Percentiles rank a stretch among this genome's conserved stretches.
These are phyloP conservation scores for Desoria tigrina DNA, from an alignment of 2,888 invertebrate species.

Conservation along the genomic window DNA sequence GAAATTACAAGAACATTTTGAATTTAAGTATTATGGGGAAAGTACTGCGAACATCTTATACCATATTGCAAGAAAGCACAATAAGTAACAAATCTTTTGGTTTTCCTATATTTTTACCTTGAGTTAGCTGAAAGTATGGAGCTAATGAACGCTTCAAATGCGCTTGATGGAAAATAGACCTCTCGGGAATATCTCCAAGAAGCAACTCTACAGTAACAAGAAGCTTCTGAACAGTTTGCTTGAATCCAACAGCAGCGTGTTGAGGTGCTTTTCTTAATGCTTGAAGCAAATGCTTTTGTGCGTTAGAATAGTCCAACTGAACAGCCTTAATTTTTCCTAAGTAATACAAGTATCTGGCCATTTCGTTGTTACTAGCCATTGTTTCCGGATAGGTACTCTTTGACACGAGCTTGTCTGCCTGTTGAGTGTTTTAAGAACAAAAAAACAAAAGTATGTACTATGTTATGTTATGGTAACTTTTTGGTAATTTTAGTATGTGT, in stretches of 20 bases:
- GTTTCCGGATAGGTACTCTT: conserved; percentile 96
- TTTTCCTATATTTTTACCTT: too few relatives aligned
- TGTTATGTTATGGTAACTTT: too few relatives aligned
- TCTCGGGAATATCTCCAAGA: conserved; percentile 95
- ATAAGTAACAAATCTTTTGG: not conserved
- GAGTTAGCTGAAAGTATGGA: conserved; percentile 96
- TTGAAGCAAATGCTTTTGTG: conserved; percentile 94
- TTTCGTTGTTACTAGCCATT: conserved; percentile 92
- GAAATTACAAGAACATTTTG: too few relatives aligned
- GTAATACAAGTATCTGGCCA: conserved; percentile 96
- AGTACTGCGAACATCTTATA: too few relatives aligned
- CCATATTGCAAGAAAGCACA: too few relatives aligned
- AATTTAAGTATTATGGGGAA: too few relatives aligned
- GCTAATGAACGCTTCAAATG: conserved; percentile 83
- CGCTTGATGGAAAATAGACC: conserved; percentile 90
- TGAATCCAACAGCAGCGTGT: conserved; percentile 95
- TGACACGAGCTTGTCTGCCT: conserved; percentile 91
- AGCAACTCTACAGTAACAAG: conserved; percentile 92
- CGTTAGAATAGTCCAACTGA: conserved; percentile 95
- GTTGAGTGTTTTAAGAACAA: conserved; percentile 15
- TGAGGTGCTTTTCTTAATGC: conserved; percentile 94
- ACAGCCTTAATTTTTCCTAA: conserved; percentile 97
- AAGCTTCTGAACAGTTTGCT: conserved; percentile 92
- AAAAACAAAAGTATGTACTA: not conserved
- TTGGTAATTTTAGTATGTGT: conserved; percentile 4